These are phyloP conservation scores for Petrocephalus sullivani DNA, from an alignment of 2,797 vertebrate species.

Conservation along the genomic window DNA sequence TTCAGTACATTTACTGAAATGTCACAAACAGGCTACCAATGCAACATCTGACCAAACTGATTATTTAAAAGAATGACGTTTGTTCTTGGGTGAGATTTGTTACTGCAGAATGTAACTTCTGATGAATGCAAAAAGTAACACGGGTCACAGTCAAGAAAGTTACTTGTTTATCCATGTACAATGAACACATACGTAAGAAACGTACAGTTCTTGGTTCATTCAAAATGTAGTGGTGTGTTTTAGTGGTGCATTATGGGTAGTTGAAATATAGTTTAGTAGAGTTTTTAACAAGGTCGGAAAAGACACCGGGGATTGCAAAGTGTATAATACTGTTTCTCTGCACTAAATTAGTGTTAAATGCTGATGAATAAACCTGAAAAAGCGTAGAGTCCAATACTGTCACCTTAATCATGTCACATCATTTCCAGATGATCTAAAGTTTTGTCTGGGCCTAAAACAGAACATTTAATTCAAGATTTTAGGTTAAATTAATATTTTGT, in stretches of 20 bases:
- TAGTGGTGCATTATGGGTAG: conserved; percentile 25
- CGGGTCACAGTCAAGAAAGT: conserved; percentile 38
- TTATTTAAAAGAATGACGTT: neutral
- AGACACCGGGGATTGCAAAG: conserved; percentile 34
- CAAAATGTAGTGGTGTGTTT: conserved; percentile 21
- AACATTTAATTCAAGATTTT: neutral
- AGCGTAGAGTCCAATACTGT: neutral
- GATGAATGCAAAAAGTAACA: conserved; percentile 38
- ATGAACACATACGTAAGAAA: conserved; percentile 37
- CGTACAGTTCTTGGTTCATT: conserved; percentile 11
- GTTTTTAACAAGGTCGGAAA: conserved; percentile 1
- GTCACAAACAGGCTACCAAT: neutral
- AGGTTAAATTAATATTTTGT: neutral
- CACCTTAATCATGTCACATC: neutral
- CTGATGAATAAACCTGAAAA: conserved; percentile 19
- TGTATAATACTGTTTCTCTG: conserved; percentile 53
- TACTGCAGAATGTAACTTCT: conserved; percentile 47
- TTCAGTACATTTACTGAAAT: neutral
- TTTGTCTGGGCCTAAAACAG: neutral
- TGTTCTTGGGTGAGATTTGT: conserved; percentile 43
- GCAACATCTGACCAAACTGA: neutral
- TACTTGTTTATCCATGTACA: conserved; percentile 34
- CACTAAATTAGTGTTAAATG: conserved; percentile 43
- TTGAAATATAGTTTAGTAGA: conserved; percentile 24
- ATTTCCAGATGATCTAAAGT: neutral